phyloP scores from a whole-genome alignment of 2,888 invertebrate species.

The Calephelis perditalis region DNA sequence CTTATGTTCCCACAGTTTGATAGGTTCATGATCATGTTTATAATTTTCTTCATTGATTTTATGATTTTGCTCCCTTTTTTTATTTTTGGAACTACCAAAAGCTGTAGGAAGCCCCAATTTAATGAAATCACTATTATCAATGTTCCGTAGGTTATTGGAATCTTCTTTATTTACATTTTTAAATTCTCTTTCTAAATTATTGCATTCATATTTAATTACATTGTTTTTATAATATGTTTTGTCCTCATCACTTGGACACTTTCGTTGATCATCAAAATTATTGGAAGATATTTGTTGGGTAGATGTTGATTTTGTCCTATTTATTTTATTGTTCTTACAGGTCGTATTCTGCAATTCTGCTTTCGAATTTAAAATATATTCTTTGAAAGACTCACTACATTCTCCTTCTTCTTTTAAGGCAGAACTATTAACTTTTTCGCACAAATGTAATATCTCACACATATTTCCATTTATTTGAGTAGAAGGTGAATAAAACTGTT shows the following conservation, averaged over 20 bases:
- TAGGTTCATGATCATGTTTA: constrained; percentile 4
- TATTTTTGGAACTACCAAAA: constrained; percentile 38
- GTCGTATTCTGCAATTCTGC: constrained; percentile 10
- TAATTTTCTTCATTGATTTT: neutral
- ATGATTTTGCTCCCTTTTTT: constrained; percentile 2
- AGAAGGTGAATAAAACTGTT: neutral
- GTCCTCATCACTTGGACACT: neutral
- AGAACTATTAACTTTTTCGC: neutral
- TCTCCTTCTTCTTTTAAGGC: constrained; percentile 15
- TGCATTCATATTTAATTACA: constrained; percentile 14
- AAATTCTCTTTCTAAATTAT: neutral
- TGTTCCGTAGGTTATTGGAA: neutral
- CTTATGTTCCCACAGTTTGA: constrained; percentile 1
- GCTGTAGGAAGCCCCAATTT: constrained; percentile 41
- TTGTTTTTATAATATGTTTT: neutral
- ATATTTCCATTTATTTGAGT: neutral
- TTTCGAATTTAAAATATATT: neutral
- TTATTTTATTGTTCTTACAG: no score
- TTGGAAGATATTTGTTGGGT: neutral
- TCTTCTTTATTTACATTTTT: constrained; percentile 4
- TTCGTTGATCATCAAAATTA: neutral
- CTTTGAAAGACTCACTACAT: neutral
- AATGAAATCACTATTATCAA: constrained; percentile 15
- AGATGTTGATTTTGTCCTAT: no score
- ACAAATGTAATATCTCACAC: neutral